These are phyloP conservation scores for Muscidifurax raptorellus DNA, from an alignment of 1,140 invertebrate species.

Conservation along the genomic window DNA sequence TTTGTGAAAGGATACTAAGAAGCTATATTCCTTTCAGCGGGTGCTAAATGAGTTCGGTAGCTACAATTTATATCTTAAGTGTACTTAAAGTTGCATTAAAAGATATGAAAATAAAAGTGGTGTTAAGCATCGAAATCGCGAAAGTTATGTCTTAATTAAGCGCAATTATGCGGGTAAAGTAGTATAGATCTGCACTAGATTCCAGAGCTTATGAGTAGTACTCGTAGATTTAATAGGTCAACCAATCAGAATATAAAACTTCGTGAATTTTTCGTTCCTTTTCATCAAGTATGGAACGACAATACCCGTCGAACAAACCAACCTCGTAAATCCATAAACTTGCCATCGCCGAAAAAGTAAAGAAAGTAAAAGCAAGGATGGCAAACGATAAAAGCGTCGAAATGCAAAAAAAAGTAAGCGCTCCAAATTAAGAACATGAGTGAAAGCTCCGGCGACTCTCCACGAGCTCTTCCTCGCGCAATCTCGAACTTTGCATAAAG, in stretches of 20 bases:
- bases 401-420: neutral
- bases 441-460: slow-evolving; percentile 60
- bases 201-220: neutral
- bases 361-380: neutral
- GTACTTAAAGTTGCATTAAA: neutral
- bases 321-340: neutral
- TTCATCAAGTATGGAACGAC: no score
- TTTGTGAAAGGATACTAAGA: neutral
- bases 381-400: neutral
- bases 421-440: slow-evolving; percentile 46
- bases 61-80: neutral
- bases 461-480: no score
- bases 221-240: neutral
- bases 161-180: neutral
- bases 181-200: neutral
- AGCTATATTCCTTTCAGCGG: no score
- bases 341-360: neutral
- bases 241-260: no score
- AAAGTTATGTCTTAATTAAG: neutral
- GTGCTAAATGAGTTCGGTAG: neutral
- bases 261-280: no score
- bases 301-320: no score
- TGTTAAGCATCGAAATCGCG: neutral
- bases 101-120: neutral
- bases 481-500: slow-evolving; percentile 37